A percentile compares a stretch with the other conserved stretches of the same genome.
These are phyloP conservation scores for Stenoptilia bipunctidactyla DNA, from an alignment of 2,888 invertebrate genomes.

Conservation along the genomic window DNA sequence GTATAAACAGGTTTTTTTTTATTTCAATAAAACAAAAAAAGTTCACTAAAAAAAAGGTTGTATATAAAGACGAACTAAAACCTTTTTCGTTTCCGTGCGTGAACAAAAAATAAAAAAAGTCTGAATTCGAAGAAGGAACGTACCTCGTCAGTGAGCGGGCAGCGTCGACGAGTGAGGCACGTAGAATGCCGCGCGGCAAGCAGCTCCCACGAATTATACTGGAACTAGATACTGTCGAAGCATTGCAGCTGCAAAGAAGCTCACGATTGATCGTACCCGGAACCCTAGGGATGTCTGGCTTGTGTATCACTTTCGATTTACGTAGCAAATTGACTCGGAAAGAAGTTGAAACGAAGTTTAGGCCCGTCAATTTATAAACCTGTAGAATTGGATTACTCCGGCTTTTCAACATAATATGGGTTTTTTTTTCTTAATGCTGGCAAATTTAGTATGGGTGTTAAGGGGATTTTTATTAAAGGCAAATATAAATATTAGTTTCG, in stretches of 20 bases:
- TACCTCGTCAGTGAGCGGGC: constrained; percentile 1
- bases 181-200: constrained; percentile 1
- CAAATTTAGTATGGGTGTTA: too few species aligned
- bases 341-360: background rate
- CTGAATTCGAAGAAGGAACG: background rate
- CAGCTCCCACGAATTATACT: background rate
- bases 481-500: too few species aligned
- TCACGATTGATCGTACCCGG: background rate
- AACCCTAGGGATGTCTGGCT: background rate
- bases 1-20: too few species aligned
- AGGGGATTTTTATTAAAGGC: too few species aligned
- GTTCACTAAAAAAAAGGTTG: too few species aligned
- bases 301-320: constrained; percentile 1
- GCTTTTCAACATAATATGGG: background rate
- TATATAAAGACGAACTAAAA: background rate
- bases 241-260: background rate
- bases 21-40: too few species aligned
- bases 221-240: background rate
- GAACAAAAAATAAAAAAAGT: background rate
- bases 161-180: background rate
- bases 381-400: constrained; percentile 24
- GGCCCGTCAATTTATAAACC: background rate
- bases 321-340: constrained; percentile 2
- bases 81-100: background rate
- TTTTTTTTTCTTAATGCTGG: too few species aligned